phyloP scores from a whole-genome alignment of 2,113 vertebrate genomes.

The Oreotrochilus melanogaster region DNA sequence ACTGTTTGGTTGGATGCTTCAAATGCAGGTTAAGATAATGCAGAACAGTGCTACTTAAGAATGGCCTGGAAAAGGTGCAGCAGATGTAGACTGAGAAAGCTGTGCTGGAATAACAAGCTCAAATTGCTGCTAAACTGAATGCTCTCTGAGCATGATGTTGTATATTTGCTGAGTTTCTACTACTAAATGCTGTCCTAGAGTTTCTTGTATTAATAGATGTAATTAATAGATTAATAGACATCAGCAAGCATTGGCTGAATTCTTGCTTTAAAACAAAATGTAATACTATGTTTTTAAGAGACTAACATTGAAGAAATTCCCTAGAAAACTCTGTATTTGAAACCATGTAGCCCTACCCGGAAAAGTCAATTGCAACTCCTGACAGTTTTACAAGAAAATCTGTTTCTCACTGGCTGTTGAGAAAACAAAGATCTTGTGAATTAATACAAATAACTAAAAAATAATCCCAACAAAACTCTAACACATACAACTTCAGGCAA shows the following conservation, averaged over 20 bases:
- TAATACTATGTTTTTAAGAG: slow-evolving; percentile 20
- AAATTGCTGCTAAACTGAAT: not conserved
- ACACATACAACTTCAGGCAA: not conserved
- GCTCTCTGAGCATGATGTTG: not conserved
- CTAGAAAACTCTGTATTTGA: slow-evolving; percentile 39
- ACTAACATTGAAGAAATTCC: not conserved
- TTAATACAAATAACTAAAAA: not conserved
- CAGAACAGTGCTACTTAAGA: not conserved
- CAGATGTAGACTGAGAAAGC: not conserved
- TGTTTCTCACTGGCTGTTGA: not conserved
- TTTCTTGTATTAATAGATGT: not conserved
- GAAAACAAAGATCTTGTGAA: not conserved
- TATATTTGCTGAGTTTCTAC: not conserved
- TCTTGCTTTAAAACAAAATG: not conserved
- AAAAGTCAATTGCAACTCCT: slow-evolving; percentile 47
- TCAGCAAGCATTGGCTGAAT: not conserved
- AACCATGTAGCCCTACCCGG: slow-evolving; percentile 11
- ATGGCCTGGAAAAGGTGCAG: not conserved
- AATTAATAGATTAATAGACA: too few relatives aligned
- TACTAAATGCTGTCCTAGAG: not conserved
- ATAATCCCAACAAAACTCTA: not conserved
- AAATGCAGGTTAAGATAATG: not conserved
- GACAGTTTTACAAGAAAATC: not conserved
- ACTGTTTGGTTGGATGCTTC: not conserved
- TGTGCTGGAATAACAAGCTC: not conserved